Evolutionary conservation across 2,113 vertebrate species (phyloP), one percentile per base, ranked within the genome.

Genomic region (Donacobius atricapilla): DNA sequence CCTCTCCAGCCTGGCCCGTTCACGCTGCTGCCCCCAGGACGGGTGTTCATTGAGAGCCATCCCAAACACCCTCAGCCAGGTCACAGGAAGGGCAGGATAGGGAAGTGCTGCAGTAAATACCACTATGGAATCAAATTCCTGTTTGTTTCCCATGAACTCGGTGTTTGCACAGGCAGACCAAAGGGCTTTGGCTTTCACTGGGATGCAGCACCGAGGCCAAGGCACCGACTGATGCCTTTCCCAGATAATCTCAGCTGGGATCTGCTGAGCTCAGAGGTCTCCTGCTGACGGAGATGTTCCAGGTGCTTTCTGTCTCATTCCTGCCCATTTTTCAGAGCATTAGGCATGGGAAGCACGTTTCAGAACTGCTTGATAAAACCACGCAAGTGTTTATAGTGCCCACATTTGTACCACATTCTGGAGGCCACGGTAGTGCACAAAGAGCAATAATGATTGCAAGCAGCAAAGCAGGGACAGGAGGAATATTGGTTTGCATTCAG

Each of bases 61-160:
- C 8, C 56, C 37, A 18, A 13, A 42, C 2, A 19, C 30, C 57
- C 31, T 18, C 3, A 5, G 54, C 42, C 6, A 21, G 60, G 81
- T 13, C 69, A 65, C 37, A 4, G 1, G 15, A 47, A 75, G 90
- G 70, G 15, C 27, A 0, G 25, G 40, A 11, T 2, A 20, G 78
- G 83, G 77, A 48, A 83, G 39, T 37, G 21, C 63, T 78, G 79
- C 89, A 87, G 60, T 81, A 83, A 97, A 96, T 54, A 97, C 96
- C 97, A 82, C 78, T 2, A 97, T 94, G 95, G 96, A 88, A 69
- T 60, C 89, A 30, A 58, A 48, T 28, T 73, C 81, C 92, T 63
- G 30, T 45, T 97, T 92, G 64, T 57, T 96, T 97, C 95, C 96
- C 95, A 68, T 75, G 87, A 87, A 45, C 58, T 58, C 33, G 0